These are phyloP conservation scores for Littorina saxatilis DNA, from an alignment of 1,140 invertebrate species.

Conservation along the genomic window DNA sequence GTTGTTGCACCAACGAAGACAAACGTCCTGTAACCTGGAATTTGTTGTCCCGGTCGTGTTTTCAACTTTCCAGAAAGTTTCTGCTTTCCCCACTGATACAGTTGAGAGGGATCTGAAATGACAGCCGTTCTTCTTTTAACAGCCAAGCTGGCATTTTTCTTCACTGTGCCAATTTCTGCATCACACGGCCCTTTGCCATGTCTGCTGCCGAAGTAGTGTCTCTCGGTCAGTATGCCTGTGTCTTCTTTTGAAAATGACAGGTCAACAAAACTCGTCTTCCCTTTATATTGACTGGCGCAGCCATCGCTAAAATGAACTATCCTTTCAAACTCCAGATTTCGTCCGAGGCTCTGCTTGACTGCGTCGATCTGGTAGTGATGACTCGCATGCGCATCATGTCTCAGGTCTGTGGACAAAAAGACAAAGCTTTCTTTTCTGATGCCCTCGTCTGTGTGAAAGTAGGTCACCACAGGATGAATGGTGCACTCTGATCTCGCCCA, in stretches of 20 bases:
- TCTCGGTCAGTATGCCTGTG: constrained; percentile 40
- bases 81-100: constrained; percentile 35
- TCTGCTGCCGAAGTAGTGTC: constrained; percentile 49
- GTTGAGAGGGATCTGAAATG: constrained; percentile 34
- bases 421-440: constrained; percentile 30
- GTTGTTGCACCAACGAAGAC: constrained; percentile 28
- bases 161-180: constrained; percentile 47
- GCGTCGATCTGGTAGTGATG: constrained; percentile 25
- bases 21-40: constrained; percentile 33
- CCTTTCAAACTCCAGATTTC: constrained; percentile 24
- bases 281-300: constrained; percentile 44
- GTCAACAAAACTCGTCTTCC: constrained; percentile 41
- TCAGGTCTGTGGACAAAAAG: constrained; percentile 42
- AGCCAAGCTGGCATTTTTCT: constrained; percentile 34
- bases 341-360: not conserved
- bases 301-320: constrained; percentile 49
- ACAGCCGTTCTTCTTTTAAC: constrained; percentile 27
- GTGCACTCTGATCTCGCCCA: too few species aligned
- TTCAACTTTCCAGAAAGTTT: too few species aligned
- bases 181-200: constrained; percentile 57
- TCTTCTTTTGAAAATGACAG: constrained; percentile 21
- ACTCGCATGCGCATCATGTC: constrained; percentile 43
- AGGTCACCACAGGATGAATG: too few species aligned
- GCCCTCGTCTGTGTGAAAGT: not conserved
- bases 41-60: constrained; percentile 27